Conservation (phyloP, 2,888 invertebrate species). For the Gibbula magus region DNA sequence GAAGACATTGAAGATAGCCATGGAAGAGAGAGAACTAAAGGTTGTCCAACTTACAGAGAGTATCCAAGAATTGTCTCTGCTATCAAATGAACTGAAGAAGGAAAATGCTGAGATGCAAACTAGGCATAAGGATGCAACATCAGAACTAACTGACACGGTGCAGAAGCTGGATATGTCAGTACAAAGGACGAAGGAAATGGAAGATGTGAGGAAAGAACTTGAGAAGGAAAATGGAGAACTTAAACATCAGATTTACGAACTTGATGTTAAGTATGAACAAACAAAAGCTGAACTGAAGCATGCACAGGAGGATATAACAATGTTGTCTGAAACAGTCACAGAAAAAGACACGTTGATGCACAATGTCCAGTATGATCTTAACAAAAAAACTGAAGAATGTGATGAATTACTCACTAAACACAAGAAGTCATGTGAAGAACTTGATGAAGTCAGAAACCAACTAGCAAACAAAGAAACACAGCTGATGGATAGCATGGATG, state of each 20-base stretch:
- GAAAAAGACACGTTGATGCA: not conserved
- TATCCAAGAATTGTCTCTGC: not conserved
- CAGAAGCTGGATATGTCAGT: not conserved
- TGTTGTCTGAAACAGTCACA: not conserved
- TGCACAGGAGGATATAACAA: not conserved
- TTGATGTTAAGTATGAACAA: not conserved
- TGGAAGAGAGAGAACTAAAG: not conserved
- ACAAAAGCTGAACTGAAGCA: not conserved
- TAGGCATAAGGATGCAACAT: not conserved
- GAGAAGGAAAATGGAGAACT: not conserved
- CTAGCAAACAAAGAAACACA: not conserved
- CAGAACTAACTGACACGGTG: not conserved
- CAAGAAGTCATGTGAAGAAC: not conserved
- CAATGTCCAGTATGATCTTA: not conserved
- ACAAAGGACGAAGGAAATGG: not conserved
- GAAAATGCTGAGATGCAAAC: conserved; percentile 9
- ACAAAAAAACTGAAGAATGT: not conserved
- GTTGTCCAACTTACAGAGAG: not conserved
- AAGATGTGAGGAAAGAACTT: not conserved
- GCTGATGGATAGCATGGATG: not conserved
- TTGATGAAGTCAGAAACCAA: not conserved
- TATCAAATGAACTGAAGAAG: conserved; percentile 21
- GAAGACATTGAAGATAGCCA: not conserved
- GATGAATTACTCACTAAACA: not conserved
- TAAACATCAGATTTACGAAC: not conserved